Percentiles rank a stretch among this genome's conserved stretches.
Evolutionary conservation across 2,797 vertebrate genomes (phyloP).

Genomic region (Phalanger gymnotis): DNA sequence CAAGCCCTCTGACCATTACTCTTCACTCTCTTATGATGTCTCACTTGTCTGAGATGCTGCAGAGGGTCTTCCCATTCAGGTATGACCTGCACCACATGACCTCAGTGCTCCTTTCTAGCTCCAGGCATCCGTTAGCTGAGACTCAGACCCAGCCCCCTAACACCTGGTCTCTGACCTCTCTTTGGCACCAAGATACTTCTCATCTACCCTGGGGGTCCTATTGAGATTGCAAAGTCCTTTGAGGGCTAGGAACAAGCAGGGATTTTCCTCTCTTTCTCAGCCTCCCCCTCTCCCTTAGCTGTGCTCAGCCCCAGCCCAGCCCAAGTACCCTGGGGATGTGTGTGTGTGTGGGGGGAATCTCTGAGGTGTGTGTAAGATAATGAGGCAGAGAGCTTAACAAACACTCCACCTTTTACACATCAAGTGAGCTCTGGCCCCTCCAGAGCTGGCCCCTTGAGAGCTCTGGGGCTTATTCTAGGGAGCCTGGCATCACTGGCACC

Average conservation of each 20-base stretch:
- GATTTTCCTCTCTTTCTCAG: background rate
- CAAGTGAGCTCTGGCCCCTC: background rate
- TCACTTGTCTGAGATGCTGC: background rate
- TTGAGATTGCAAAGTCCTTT: background rate
- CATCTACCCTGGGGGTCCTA: background rate
- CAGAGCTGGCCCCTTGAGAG: background rate
- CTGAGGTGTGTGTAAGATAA: background rate
- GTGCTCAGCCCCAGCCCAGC: background rate
- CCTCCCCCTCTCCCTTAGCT: background rate
- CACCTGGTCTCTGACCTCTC: background rate
- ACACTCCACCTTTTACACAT: background rate
- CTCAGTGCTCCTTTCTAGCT: background rate
- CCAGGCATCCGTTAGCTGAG: background rate
- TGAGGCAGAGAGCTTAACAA: background rate
- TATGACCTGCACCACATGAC: background rate
- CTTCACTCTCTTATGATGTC: background rate
- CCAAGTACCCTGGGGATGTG: background rate
- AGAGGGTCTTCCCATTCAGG: background rate
- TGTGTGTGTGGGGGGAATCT: background rate
- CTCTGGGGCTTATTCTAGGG: background rate
- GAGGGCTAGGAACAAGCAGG: background rate
- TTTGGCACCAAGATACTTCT: background rate
- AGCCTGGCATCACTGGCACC: background rate
- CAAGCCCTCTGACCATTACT: background rate
- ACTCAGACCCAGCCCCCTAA: background rate